Conservation (phyloP, 2,888 invertebrate species). For the Acanthosepion pharaonis region DNA sequence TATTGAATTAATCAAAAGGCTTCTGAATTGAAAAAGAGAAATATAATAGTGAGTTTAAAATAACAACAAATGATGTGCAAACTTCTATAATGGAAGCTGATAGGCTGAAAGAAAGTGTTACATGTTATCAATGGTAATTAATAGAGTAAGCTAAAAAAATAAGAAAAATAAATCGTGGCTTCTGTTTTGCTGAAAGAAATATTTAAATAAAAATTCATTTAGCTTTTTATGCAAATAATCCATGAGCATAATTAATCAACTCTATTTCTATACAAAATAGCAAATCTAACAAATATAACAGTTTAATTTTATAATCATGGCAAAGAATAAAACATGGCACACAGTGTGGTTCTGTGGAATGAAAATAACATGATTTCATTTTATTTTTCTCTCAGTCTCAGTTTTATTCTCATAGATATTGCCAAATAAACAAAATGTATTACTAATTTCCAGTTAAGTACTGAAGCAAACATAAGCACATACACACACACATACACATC, state of each 20-base stretch:
- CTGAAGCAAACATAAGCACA: not conserved
- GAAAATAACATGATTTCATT: not conserved
- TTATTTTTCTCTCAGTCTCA: not conserved
- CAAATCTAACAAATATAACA: not conserved
- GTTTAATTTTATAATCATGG: not conserved
- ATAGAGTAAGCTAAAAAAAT: not conserved
- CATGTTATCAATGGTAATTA: not conserved
- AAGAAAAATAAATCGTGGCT: not conserved
- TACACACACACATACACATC: not conserved
- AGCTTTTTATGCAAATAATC: not conserved
- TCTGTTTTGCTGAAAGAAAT: not conserved
- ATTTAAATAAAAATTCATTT: not conserved
- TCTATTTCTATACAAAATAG: not conserved
- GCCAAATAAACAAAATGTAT: too few relatives aligned
- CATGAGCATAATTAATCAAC: not conserved
- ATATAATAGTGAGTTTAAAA: not conserved
- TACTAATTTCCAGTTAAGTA: too few relatives aligned
- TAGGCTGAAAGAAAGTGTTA: not conserved
- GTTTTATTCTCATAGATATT: too few relatives aligned
- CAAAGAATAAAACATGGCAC: not conserved
- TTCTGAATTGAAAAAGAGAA: not conserved
- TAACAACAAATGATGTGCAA: not conserved
- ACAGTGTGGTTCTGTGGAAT: too few relatives aligned
- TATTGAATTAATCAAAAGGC: conserved; percentile 1
- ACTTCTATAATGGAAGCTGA: not conserved